Conservation (phyloP, 2,888 invertebrate species). For the Mythimna loreyi region DNA sequence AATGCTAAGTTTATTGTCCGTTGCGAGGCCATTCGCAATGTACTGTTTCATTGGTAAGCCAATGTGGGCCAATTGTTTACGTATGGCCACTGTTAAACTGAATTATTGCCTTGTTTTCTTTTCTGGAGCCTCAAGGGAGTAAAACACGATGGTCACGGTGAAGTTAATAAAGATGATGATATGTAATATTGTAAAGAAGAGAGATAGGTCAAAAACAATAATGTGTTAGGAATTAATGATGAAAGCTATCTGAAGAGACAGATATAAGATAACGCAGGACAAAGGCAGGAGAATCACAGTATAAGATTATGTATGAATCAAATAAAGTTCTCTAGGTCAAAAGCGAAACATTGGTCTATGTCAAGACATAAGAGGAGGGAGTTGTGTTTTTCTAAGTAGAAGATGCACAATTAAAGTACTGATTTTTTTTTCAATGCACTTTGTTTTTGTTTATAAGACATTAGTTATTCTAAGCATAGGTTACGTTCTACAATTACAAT, state of each 20-base stretch:
- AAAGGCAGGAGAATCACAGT: not conserved
- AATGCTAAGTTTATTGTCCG: slow-evolving; percentile 58
- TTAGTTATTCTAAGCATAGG: too few relatives aligned
- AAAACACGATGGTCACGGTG: too few relatives aligned
- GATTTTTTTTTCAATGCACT: too few relatives aligned
- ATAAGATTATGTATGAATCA: not conserved
- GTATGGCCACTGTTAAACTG: slow-evolving; percentile 13
- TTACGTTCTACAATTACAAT: too few relatives aligned
- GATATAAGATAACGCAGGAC: not conserved
- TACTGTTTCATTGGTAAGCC: slow-evolving; percentile 35
- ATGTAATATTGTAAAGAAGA: not conserved
- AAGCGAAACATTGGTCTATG: not conserved
- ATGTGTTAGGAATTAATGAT: not conserved
- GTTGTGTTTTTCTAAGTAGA: not conserved
- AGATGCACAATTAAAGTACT: not conserved
- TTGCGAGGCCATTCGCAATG: slow-evolving; percentile 45
- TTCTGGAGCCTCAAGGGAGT: slow-evolving; percentile 12
- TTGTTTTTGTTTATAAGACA: too few relatives aligned
- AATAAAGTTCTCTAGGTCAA: not conserved
- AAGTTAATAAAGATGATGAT: slow-evolving; percentile 15
- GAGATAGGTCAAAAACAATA: not conserved
- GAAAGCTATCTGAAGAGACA: not conserved
- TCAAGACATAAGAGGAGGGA: not conserved
- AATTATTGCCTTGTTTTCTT: slow-evolving; percentile 32
- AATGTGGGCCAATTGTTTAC: slow-evolving; percentile 52